A percentile compares a stretch with the other conserved stretches of the same genome.
These are phyloP conservation scores for Xylota sylvarum DNA, from an alignment of 2,888 invertebrate genomes.

Conservation along the genomic window DNA sequence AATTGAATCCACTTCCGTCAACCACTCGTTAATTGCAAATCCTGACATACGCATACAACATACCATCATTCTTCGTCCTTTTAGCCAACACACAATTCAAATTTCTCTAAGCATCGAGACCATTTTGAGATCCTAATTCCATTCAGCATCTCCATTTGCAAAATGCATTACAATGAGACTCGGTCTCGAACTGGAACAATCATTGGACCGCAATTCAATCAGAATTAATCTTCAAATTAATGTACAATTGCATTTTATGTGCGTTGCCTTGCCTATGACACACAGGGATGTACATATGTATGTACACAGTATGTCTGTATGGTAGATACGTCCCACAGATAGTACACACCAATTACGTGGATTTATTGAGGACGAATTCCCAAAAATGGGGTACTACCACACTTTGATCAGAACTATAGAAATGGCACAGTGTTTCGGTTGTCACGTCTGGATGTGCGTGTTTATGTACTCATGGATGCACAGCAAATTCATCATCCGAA, in stretches of 20 bases:
- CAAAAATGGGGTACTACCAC: conserved; percentile 39
- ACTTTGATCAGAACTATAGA: conserved; percentile 2
- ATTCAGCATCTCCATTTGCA: conserved; percentile 25
- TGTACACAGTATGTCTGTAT: too few relatives aligned
- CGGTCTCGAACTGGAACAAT: conserved; percentile 7
- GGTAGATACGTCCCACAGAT: conserved; percentile 24
- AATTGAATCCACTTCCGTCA: neutral
- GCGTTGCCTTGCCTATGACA: neutral
- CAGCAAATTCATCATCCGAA: conserved; percentile 32
- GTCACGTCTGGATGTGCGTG: conserved; percentile 21
- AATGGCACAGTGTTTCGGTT: neutral
- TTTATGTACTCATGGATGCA: conserved; percentile 21
- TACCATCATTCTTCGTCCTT: neutral
- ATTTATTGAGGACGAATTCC: conserved; percentile 61
- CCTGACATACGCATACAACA: neutral
- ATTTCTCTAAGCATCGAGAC: neutral
- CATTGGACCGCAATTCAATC: conserved; percentile 68
- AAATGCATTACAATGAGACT: conserved; percentile 37
- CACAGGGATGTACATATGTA: neutral
- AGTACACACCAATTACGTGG: conserved; percentile 62
- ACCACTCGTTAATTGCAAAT: neutral
- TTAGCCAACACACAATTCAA: neutral
- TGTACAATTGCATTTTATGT: conserved; percentile 53
- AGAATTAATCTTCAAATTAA: conserved; percentile 72
- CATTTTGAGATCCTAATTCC: conserved; percentile 14